Evolutionary conservation across 2,113 vertebrate genomes (phyloP).

Genomic region (Bombycilla garrulus): DNA sequence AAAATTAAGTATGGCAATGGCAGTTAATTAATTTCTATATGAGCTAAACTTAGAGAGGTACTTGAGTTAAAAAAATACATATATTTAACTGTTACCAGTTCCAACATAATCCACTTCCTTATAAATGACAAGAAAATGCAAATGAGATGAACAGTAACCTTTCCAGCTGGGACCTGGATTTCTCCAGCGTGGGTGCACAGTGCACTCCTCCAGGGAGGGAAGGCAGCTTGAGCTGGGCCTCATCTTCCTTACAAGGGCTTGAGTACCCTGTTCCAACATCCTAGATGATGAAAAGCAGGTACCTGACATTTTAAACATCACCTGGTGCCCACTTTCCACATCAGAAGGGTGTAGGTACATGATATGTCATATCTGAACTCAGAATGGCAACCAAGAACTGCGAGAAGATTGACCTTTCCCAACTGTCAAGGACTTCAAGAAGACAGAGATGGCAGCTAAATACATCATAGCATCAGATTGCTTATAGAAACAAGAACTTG

Average conservation of each 20-base stretch:
- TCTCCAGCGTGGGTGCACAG: neutral
- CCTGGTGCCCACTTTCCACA: neutral
- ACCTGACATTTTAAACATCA: neutral
- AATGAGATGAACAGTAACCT: neutral
- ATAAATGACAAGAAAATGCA: neutral
- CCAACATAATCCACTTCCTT: neutral
- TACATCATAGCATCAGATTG: neutral
- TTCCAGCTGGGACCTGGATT: neutral
- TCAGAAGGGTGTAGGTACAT: neutral
- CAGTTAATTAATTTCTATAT: neutral
- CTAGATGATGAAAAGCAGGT: neutral
- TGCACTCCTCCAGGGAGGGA: accelerated
- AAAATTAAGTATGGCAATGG: neutral
- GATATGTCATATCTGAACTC: neutral
- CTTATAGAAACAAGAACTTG: neutral
- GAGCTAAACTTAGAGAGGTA: neutral
- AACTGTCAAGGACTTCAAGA: neutral
- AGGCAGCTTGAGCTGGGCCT: neutral
- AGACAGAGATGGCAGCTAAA: neutral
- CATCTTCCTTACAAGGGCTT: neutral
- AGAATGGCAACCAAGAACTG: neutral
- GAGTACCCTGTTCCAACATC: neutral
- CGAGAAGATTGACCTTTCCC: neutral
- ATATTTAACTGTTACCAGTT: neutral
- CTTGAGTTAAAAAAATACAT: neutral